phyloP scores from a whole-genome alignment of 1,140 invertebrate species.

The Caenorhabditis remanei region DNA sequence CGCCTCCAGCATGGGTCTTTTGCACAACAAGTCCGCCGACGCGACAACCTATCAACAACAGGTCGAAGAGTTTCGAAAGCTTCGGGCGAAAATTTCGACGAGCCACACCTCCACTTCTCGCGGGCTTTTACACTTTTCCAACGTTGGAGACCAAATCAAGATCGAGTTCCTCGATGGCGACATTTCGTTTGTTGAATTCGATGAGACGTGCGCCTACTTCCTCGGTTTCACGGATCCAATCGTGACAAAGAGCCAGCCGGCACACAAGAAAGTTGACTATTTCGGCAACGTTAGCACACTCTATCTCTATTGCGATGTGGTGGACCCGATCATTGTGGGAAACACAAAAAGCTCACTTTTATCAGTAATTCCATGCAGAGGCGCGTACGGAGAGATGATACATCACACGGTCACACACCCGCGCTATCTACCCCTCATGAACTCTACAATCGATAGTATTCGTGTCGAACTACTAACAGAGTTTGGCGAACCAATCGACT shows the following conservation, averaged over 20 bases:
- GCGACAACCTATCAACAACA: background rate
- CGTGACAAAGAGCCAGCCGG: background rate
- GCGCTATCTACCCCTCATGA: background rate
- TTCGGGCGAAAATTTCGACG: background rate
- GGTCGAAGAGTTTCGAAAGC: no score
- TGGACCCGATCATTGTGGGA: background rate
- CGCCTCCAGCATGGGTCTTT: no score
- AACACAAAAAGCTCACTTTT: background rate
- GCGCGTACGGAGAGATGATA: slow-evolving; percentile 1
- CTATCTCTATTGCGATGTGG: background rate
- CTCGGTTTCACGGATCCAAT: background rate
- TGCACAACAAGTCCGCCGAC: background rate
- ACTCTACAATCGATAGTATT: background rate
- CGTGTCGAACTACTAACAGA: background rate
- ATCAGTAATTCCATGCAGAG: background rate
- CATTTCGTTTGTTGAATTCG: background rate
- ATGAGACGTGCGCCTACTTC: background rate
- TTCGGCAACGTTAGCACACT: slow-evolving; percentile 9
- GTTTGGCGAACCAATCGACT: background rate
- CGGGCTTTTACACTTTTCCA: background rate
- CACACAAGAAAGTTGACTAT: background rate
- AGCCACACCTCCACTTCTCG: no score
- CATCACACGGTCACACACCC: background rate
- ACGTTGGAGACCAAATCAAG: background rate
- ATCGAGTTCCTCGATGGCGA: background rate